Base-by-base conservation (phyloP, 2,113 vertebrate genomes). In the Hymenochirus boettgeri region DNA sequence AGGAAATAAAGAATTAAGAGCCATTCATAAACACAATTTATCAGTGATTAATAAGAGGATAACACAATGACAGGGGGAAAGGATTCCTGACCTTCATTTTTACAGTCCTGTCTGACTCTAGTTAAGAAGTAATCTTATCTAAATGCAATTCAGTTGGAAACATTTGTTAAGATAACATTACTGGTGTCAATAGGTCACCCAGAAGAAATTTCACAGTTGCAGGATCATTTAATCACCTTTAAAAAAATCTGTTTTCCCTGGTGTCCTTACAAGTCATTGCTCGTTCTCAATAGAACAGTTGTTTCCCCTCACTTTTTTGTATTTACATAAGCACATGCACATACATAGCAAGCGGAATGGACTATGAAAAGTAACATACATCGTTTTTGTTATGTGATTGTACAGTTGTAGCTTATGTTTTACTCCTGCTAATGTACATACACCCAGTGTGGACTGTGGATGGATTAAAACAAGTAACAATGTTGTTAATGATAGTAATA, bases 131-230 rank as follows among this genome's bases (percentile, higher is more conserved):
- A 29, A 31, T 25, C 52, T 55, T 55, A 55, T 55, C 52, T 55
- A 55, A 29, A 55, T 55, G 31, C 52, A 31, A 25, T 55, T 55
- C 23, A 55, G 52, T 31, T 27, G 9, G 52, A 26, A 55, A 50
- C 29, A 55, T 55, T 27, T 55, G 52, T 55, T 55, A 55, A 55
- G 26, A 55, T 55, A 55, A 31, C 52, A 55, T 55, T 55, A 55
- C 52, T 17, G 7, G 8, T 29, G 52, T 55, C 52, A 55, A 55
- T n/a, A 55, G 52, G 52, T 55, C 52, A 55, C 9, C 25, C 52
- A 29, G 26, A 55, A 31, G 26, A 55, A 55, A 55, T 55, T 53
- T 55, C 52, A 55, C 52, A 25, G 52, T 55, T 55, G 52, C 18
- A 18, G 26, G 26, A 15, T 55, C 23, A 19, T 55, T 55, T 31